These are phyloP conservation scores for Argya squamiceps DNA, from an alignment of 2,797 vertebrate species.

Conservation along the genomic window DNA sequence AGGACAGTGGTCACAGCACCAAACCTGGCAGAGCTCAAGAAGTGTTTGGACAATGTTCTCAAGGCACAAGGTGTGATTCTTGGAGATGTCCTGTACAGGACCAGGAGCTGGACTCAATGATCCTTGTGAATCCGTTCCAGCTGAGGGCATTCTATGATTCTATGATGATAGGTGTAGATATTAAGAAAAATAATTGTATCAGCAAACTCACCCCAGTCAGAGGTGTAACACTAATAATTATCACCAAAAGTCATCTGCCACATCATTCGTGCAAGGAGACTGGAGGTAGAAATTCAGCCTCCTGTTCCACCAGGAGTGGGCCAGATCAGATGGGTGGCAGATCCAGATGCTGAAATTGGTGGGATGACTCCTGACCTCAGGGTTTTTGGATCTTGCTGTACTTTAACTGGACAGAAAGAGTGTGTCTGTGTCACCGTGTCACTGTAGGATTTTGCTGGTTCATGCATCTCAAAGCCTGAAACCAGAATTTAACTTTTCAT, in stretches of 20 bases:
- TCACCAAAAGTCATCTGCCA: neutral
- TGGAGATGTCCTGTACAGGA: neutral
- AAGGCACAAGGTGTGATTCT: rapidly evolving
- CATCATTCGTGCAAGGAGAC: neutral
- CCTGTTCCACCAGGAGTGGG: neutral
- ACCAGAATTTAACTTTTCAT: neutral
- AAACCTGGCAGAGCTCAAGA: neutral
- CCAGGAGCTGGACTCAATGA: rapidly evolving
- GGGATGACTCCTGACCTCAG: neutral
- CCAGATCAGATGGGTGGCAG: neutral
- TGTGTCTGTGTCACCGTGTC: neutral
- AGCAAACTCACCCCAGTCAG: neutral
- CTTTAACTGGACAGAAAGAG: neutral
- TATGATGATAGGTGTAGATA: neutral
- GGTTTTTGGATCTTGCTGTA: neutral
- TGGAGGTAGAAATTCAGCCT: neutral
- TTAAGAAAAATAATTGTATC: neutral
- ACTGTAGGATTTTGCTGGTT: neutral
- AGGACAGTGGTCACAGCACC: neutral
- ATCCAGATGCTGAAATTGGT: neutral
- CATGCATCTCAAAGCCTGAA: rapidly evolving
- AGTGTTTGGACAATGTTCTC: rapidly evolving
- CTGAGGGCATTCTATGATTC: neutral
- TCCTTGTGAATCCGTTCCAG: neutral
- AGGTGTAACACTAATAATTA: neutral